Conservation (phyloP, 2,888 invertebrate genomes). For the Venusia cambrica region DNA sequence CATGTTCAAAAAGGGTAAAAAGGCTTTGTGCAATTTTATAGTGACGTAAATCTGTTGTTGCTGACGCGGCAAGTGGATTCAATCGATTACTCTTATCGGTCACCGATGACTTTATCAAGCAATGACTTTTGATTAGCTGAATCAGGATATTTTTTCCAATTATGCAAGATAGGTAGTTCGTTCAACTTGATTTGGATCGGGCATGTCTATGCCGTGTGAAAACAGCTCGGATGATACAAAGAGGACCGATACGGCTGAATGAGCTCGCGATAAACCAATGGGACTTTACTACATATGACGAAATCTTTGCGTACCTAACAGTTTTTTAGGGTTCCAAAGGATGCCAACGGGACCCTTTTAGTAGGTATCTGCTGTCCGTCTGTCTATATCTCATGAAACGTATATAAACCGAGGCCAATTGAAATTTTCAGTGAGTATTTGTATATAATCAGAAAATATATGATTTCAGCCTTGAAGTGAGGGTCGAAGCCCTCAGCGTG, state of each 20-base stretch:
- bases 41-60: constrained; percentile 25
- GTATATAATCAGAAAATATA: no score
- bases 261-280: constrained; percentile 54
- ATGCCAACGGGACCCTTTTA: no score
- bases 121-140: constrained; percentile 42
- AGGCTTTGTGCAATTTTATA: constrained; percentile 2
- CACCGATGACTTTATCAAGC: constrained; percentile 46
- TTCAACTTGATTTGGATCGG: constrained; percentile 61
- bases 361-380: no score
- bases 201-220: constrained; percentile 54
- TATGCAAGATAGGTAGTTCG: constrained; percentile 55
- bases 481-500: background rate
- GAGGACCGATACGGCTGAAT: constrained; percentile 48
- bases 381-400: no score
- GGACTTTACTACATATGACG: constrained; percentile 45
- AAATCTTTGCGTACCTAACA: constrained; percentile 44
- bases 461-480: background rate
- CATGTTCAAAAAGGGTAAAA: no score
- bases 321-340: constrained; percentile 9
- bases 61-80: constrained; percentile 21
- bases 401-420: no score
- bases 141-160: constrained; percentile 40
- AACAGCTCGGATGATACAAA: constrained; percentile 51
- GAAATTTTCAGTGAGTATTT: no score
- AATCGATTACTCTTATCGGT: constrained; percentile 35